A percentile compares a stretch with the other conserved stretches of the same genome.
Conservation (phyloP, 2,888 invertebrate genomes). For the Lymantria monacha region DNA sequence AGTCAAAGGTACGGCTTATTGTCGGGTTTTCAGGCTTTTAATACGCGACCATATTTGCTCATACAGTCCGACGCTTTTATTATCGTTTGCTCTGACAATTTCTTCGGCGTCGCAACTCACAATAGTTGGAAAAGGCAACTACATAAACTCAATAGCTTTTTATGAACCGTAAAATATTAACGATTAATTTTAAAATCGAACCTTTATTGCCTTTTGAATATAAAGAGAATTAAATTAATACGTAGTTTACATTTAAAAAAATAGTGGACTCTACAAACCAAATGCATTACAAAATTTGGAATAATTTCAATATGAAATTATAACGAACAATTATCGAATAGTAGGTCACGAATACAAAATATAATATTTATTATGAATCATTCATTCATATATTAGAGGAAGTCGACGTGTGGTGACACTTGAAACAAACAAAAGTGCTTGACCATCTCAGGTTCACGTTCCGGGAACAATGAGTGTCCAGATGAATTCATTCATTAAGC, state of each 20-base stretch:
- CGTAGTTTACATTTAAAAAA: neutral
- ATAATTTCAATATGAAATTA: too few species aligned
- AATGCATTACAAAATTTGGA: too few species aligned
- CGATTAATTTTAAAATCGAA: constrained; percentile 46
- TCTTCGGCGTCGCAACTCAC: constrained; percentile 49
- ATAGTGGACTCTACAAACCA: too few species aligned
- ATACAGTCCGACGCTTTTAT: constrained; percentile 64
- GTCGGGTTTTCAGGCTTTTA: constrained; percentile 67
- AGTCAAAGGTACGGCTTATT: constrained; percentile 70
- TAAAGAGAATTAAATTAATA: constrained; percentile 29
- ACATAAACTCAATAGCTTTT: constrained; percentile 48
- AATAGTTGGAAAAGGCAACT: constrained; percentile 51
- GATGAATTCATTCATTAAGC: constrained; percentile 47
- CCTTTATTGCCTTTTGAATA: constrained; percentile 45
- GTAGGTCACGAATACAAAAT: too few species aligned
- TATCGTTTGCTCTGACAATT: constrained; percentile 46
- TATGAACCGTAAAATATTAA: constrained; percentile 62
- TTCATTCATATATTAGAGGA: constrained; percentile 46
- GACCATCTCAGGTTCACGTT: constrained; percentile 44
- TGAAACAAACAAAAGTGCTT: constrained; percentile 27
- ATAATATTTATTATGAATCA: constrained; percentile 35
- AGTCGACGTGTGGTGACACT: constrained; percentile 46
- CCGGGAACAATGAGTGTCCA: constrained; percentile 60
- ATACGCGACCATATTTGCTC: constrained; percentile 64
- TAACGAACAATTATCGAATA: too few species aligned